Conservation (phyloP, 92 coral and sea anemone species). For the Siderastrea siderea region DNA sequence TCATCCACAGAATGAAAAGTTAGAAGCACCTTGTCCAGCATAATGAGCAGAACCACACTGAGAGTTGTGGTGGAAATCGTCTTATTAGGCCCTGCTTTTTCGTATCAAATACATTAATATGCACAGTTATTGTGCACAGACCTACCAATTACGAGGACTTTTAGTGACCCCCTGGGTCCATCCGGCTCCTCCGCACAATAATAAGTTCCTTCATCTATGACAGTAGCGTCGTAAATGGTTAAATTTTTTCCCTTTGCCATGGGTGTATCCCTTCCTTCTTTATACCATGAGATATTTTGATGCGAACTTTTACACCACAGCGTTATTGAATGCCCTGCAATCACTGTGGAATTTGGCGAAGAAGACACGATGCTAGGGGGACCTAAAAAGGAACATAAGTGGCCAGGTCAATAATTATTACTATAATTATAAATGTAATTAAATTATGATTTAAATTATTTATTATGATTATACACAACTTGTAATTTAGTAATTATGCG, state of each 20-base stretch:
- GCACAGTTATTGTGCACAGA: neutral
- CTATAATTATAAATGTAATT: neutral
- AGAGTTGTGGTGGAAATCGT: too few species aligned
- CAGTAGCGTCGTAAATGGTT: neutral
- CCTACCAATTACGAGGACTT: conserved; percentile 37
- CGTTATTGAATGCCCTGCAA: conserved; percentile 28
- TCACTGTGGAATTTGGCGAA: conserved; percentile 1
- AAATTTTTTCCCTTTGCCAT: neutral
- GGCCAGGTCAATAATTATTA: neutral
- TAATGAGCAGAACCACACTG: too few species aligned
- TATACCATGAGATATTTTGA: conserved; percentile 17
- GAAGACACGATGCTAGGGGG: conserved; percentile 22
- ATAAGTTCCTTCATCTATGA: conserved; percentile 33
- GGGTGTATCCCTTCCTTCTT: conserved; percentile 3
- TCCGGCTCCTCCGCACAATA: conserved; percentile 6
- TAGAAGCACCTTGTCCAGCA: too few species aligned
- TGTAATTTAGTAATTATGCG: too few species aligned
- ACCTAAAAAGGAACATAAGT: neutral
- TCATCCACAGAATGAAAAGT: too few species aligned
- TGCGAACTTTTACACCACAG: neutral
- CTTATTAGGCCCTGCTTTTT: too few species aligned
- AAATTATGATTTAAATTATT: too few species aligned
- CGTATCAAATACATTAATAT: too few species aligned
- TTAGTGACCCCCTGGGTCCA: conserved; percentile 13
- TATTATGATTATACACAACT: too few species aligned